Conservation (phyloP, 2,797 vertebrate genomes). For the Microcaecilia unicolor region DNA sequence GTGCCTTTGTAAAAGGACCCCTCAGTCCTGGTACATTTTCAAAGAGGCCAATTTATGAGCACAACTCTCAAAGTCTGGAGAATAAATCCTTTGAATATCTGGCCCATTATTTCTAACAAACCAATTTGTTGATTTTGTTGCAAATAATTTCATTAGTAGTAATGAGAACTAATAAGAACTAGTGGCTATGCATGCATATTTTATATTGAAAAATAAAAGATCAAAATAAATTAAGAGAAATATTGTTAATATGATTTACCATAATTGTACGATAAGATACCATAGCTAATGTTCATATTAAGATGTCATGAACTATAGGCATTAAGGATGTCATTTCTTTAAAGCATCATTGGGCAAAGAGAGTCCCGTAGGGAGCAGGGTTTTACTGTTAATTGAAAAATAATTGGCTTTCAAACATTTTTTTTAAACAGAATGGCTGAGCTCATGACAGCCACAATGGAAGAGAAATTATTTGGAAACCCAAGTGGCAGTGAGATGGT, state of each 20-base stretch:
- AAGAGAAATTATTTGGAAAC: neutral
- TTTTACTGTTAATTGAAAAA: slow-evolving; percentile 6
- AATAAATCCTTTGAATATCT: too few species aligned
- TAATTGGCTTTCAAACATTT: neutral
- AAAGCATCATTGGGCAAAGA: neutral
- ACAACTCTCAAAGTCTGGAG: too few species aligned
- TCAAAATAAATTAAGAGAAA: too few species aligned
- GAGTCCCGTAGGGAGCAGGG: neutral
- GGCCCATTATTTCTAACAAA: too few species aligned
- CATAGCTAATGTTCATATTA: neutral
- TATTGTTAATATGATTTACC: too few species aligned
- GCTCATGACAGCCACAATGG: slow-evolving; percentile 1
- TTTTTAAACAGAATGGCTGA: neutral
- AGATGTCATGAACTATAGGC: neutral
- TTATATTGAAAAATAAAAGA: too few species aligned
- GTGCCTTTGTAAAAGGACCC: too few species aligned
- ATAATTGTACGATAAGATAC: too few species aligned
- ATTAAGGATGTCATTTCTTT: neutral
- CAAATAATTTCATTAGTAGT: neutral
- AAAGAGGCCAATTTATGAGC: too few species aligned
- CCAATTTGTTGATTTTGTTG: neutral
- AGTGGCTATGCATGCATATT: too few species aligned
- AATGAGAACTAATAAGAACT: too few species aligned
- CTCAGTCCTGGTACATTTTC: too few species aligned
- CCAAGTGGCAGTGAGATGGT: neutral